Percentiles rank a stretch among this genome's conserved stretches.
Conservation (phyloP, 1,140 invertebrate species). For the Galleria mellonella region DNA sequence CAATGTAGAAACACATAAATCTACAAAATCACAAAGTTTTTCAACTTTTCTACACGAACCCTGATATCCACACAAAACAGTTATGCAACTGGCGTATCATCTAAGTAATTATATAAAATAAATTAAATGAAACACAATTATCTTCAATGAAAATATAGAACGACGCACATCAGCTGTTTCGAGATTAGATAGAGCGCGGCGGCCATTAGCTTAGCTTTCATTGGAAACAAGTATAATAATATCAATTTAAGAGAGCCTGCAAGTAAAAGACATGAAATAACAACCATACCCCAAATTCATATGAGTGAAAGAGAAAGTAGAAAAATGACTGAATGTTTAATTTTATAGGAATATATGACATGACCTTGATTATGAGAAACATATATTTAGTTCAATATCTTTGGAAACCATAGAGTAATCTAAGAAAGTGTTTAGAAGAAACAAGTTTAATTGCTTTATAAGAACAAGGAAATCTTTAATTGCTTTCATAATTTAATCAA, state of each 20-base stretch:
- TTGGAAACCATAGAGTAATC: too few relatives aligned
- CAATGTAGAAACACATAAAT: conserved; percentile 45
- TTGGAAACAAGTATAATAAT: conserved; percentile 29
- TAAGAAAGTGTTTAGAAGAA: too few relatives aligned
- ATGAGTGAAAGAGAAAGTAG: conserved; percentile 5
- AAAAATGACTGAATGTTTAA: conserved; percentile 3
- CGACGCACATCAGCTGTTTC: conserved; percentile 71
- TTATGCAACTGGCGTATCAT: conserved; percentile 50
- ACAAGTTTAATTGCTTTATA: too few relatives aligned
- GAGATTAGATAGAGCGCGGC: conserved; percentile 45
- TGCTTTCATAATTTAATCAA: too few relatives aligned
- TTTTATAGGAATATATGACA: conserved; percentile 4
- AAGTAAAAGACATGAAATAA: too few relatives aligned
- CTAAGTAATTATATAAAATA: conserved; percentile 34
- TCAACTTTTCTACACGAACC: conserved; percentile 39
- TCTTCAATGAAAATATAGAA: conserved; percentile 41
- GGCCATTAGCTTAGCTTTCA: conserved; percentile 70
- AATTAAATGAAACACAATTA: conserved; percentile 26
- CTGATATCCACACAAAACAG: conserved; percentile 50
- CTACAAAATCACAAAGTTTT: conserved; percentile 13
- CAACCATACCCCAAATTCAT: too few relatives aligned
- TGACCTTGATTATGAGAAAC: conserved; percentile 8
- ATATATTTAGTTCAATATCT: too few relatives aligned
- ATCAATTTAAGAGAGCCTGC: too few relatives aligned
- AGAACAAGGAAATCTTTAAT: too few relatives aligned